These are phyloP conservation scores for Pogonocichla stellata DNA, from an alignment of 2,113 vertebrate species.

Conservation along the genomic window DNA sequence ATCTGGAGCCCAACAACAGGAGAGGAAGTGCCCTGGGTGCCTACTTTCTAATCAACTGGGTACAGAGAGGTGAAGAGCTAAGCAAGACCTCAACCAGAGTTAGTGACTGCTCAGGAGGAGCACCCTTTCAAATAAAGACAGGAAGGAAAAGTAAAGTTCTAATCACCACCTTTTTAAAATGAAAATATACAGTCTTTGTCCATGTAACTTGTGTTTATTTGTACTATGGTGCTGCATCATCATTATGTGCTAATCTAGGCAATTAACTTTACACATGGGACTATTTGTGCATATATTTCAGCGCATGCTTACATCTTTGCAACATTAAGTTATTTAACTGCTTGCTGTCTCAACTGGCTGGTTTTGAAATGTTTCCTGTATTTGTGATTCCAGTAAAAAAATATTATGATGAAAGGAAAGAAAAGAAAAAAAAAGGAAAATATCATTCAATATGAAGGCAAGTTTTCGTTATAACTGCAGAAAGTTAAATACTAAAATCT, in stretches of 20 bases:
- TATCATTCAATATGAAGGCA: not conserved
- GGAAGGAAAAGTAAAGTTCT: not conserved
- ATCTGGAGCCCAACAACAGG: not conserved
- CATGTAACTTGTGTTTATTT: not conserved
- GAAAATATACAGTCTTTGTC: not conserved
- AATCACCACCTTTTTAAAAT: not conserved
- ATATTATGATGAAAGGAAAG: not conserved
- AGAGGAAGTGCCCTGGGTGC: not conserved
- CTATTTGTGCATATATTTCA: not conserved
- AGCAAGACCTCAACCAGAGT: not conserved
- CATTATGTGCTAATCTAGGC: slow-evolving; percentile 3
- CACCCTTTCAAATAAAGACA: slow-evolving; percentile 1
- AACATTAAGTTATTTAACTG: not conserved
- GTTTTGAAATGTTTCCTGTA: not conserved
- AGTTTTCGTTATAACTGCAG: not conserved
- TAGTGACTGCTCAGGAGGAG: not conserved
- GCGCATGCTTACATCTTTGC: not conserved
- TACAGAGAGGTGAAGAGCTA: not conserved
- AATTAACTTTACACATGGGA: slow-evolving; percentile 25
- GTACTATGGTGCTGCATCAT: not conserved
- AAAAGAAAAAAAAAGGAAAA: fast-evolving
- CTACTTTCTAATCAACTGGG: not conserved
- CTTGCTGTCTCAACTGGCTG: not conserved
- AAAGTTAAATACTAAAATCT: slow-evolving; percentile 2
- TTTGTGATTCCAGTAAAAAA: not conserved